Percentiles rank a stretch among this genome's conserved stretches.
phyloP scores from a whole-genome alignment of 2,888 invertebrate species.

The Siphlonurus alternatus region DNA sequence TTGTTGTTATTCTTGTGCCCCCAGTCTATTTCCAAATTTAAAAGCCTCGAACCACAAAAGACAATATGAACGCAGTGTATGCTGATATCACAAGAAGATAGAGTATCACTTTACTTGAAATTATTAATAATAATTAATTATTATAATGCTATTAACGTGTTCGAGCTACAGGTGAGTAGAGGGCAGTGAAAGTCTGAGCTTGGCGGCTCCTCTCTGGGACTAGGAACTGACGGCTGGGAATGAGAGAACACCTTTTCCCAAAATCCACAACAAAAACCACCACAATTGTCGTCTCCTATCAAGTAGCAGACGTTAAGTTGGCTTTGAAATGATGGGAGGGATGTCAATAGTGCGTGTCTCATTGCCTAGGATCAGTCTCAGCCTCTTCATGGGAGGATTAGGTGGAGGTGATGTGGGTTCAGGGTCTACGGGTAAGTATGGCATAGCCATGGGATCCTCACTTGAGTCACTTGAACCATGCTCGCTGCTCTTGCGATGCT shows the following conservation, averaged over 20 bases:
- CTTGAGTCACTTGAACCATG: background rate
- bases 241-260: background rate
- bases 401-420: background rate
- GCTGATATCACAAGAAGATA: background rate
- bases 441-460: background rate
- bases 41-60: background rate
- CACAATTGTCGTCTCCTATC: background rate
- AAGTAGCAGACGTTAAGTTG: background rate
- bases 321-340: slow-evolving; percentile 31
- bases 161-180: background rate
- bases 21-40: background rate
- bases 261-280: background rate
- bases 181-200: background rate
- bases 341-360: slow-evolving; percentile 79
- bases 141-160: background rate
- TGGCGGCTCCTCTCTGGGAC: background rate
- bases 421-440: background rate
- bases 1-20: background rate
- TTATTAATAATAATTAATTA: background rate
- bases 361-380: slow-evolving; percentile 74
- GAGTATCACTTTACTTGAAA: background rate
- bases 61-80: background rate
- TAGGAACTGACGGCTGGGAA: background rate
- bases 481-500: background rate
- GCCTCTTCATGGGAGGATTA: slow-evolving; percentile 57